A percentile compares a stretch with the other conserved stretches of the same genome.
Conservation (phyloP, 2,888 invertebrate species). For the Aproaerema taeniolella region DNA sequence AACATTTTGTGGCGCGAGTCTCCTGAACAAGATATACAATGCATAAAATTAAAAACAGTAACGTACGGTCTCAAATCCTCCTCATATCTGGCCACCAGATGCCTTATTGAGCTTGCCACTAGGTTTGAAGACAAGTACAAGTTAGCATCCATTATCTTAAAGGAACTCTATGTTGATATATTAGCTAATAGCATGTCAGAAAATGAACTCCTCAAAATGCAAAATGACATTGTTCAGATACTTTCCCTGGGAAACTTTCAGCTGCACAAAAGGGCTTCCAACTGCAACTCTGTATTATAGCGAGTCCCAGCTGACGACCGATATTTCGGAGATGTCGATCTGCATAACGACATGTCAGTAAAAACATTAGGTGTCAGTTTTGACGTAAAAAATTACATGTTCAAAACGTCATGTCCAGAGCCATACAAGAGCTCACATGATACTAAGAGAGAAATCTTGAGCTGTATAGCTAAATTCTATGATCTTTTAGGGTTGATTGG, state of each 20-base stretch:
- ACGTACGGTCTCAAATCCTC: conserved; percentile 2
- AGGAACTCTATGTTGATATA: conserved; percentile 1
- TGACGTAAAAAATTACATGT: neutral
- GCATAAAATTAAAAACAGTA: neutral
- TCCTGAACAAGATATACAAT: neutral
- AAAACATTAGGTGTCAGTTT: conserved; percentile 1
- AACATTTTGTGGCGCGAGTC: neutral
- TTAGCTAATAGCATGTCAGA: neutral
- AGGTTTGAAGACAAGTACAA: neutral
- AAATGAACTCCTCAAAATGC: neutral
- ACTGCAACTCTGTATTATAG: neutral
- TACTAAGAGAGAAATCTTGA: conserved; percentile 6
- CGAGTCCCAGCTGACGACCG: conserved; percentile 1
- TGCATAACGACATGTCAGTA: neutral
- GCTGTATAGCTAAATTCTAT: conserved; percentile 1
- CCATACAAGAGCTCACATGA: neutral
- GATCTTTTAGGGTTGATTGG: conserved; percentile 5
- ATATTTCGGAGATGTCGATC: neutral
- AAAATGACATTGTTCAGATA: neutral
- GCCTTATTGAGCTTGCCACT: neutral
- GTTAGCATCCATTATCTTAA: neutral
- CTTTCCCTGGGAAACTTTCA: neutral
- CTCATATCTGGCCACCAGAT: neutral
- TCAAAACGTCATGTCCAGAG: neutral
- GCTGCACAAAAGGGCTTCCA: conserved; percentile 4